Evolutionary conservation across 2,113 vertebrate genomes (phyloP).

Genomic region (Siniperca chuatsi): DNA sequence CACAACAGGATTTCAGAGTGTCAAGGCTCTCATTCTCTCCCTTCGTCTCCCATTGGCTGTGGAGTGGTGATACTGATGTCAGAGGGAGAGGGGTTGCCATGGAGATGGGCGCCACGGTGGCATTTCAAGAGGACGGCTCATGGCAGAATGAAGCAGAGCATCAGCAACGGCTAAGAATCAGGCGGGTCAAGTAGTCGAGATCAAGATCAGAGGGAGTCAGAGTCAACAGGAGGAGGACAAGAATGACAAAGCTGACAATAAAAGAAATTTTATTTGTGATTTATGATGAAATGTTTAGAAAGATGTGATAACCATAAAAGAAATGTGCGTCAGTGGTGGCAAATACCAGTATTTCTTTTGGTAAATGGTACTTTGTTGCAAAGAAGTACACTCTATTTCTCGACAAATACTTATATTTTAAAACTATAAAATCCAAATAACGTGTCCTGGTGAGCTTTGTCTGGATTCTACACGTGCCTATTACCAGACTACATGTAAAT

Average conservation of each 20-base stretch:
- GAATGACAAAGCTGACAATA: neutral
- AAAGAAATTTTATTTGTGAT: neutral
- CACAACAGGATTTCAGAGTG: constrained; percentile 72
- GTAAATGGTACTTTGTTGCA: neutral
- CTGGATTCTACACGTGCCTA: neutral
- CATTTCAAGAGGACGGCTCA: constrained; percentile 75
- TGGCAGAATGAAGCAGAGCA: constrained; percentile 56
- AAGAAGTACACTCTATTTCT: neutral
- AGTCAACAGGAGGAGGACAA: neutral
- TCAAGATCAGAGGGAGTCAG: neutral
- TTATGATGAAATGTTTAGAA: neutral
- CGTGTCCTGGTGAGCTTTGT: neutral
- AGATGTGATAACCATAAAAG: neutral
- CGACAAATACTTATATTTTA: neutral
- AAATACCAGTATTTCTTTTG: neutral
- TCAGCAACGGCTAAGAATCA: constrained; percentile 22
- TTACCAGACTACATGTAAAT: neutral
- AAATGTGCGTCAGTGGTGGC: neutral
- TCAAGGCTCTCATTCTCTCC: constrained; percentile 62
- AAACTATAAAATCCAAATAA: neutral
- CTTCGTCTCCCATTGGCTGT: constrained; percentile 65
- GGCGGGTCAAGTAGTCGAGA: constrained; percentile 42
- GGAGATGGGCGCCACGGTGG: constrained; percentile 78
- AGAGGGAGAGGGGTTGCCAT: constrained; percentile 81
- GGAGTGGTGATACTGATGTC: constrained; percentile 76